Conservation (phyloP, 2,888 invertebrate genomes). For the Netelia melanura region DNA sequence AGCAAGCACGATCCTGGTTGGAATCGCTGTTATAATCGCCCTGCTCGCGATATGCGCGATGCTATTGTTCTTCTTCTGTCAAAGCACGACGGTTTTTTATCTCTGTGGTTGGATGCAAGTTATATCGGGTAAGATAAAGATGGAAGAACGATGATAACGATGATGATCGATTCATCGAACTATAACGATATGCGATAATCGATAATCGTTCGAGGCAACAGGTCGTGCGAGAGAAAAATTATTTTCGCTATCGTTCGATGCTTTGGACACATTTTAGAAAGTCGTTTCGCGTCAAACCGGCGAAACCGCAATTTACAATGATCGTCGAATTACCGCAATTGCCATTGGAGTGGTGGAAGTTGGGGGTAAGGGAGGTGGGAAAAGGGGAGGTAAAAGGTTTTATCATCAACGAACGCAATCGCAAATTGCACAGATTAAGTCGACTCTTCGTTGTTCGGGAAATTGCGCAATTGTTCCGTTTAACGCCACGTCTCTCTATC, state of each 20-base stretch:
- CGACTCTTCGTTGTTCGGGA: conserved; percentile 48
- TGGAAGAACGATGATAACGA: neutral
- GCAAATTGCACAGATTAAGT: conserved; percentile 72
- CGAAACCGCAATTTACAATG: conserved; percentile 70
- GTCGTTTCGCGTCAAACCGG: conserved; percentile 62
- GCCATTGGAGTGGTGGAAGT: too few species aligned
- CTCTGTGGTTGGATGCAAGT: conserved; percentile 98
- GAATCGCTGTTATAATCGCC: conserved; percentile 93
- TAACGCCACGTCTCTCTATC: conserved; percentile 43
- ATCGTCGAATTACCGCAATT: conserved; percentile 41
- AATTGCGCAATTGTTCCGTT: conserved; percentile 72
- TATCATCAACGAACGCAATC: conserved; percentile 71
- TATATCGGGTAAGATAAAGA: conserved; percentile 92
- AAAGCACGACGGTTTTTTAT: conserved; percentile 95
- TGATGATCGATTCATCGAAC: neutral
- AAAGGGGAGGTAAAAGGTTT: conserved; percentile 16
- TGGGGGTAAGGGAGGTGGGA: neutral
- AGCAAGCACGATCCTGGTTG: conserved; percentile 95
- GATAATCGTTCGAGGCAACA: too few species aligned
- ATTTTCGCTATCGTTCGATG: conserved; percentile 47
- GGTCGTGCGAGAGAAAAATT: conserved; percentile 1
- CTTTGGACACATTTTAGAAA: conserved; percentile 65
- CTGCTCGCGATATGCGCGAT: conserved; percentile 95
- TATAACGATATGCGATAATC: too few species aligned
- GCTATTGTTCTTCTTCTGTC: conserved; percentile 96